Evolutionary conservation across 2,888 invertebrate species (phyloP).

Genomic region (Agriopis leucophaearia): DNA sequence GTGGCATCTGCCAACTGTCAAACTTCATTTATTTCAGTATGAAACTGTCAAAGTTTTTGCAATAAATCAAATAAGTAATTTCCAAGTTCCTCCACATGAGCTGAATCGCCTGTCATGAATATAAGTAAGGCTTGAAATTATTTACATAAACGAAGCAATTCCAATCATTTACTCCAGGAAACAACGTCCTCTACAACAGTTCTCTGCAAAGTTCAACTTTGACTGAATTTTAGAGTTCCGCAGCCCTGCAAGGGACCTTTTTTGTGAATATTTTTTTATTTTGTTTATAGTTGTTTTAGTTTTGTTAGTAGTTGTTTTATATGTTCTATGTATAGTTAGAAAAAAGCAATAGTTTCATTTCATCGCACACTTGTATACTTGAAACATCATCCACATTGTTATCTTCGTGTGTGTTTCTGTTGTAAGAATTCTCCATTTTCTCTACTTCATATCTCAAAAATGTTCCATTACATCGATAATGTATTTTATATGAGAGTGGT

Average conservation of each 20-base stretch:
- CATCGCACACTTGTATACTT: no score
- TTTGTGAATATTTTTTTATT: no score
- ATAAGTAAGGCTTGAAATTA: constrained; percentile 7
- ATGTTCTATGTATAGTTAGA: no score
- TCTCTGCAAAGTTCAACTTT: background rate
- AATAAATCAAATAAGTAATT: constrained; percentile 33
- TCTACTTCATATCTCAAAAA: background rate
- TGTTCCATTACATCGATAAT: background rate
- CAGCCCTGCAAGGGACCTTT: no score
- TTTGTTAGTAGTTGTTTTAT: no score
- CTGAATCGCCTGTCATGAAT: constrained; percentile 23
- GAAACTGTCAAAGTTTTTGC: constrained; percentile 21
- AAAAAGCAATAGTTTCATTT: no score
- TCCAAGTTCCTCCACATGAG: constrained; percentile 21
- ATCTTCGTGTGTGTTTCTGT: no score
- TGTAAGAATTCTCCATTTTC: background rate
- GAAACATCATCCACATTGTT: no score
- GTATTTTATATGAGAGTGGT: background rate
- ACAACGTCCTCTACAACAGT: constrained; percentile 1
- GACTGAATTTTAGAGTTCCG: background rate
- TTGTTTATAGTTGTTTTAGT: no score
- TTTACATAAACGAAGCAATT: constrained; percentile 17
- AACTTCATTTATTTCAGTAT: constrained; percentile 24
- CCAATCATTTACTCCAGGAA: constrained; percentile 2
- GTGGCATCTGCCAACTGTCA: constrained; percentile 25